Base-by-base conservation (phyloP, 2,797 vertebrate genomes). In the Melanotaenia pygmaea region DNA sequence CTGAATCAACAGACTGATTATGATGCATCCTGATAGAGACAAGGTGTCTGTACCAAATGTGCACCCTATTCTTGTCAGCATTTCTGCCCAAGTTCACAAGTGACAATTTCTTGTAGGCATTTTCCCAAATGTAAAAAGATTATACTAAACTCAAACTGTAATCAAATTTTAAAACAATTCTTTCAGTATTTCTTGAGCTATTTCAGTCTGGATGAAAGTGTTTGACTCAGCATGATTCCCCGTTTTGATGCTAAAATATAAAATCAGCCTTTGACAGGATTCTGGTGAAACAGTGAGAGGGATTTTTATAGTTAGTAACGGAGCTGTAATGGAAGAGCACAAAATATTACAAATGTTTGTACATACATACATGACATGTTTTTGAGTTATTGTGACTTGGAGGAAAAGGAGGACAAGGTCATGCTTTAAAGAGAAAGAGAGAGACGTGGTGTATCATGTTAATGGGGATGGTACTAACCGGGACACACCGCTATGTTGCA, bases 401-500 rank as follows among this genome's bases (percentile, higher is more conserved):
- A 20, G 60, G 40, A 73, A 57, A 3, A 60, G 65, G n/a, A 59
- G 53, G 34, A 72, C 0, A 71, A 24, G 34, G 60, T 24, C 38
- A 70, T 74, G 82, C 65, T 35, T 59, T 71, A 34, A 13, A 72
- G 40, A 47, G 35, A 51, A 20, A 76, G 47, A 77, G 20, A 76
- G 14, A 76, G 6, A 50, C 9, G 43, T 64, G 43, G n/a, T 77
- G 76, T 35, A 5, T 77, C 8, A 83, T 83, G 85, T 81, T 76
- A 79, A 90, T 89, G 90, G 80, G 72, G 80, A 91, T 92, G 85
- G 88, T 96, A 97, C 96, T 97, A 95, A 98, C 97, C 96, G 79
- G 94, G 96, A 94, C 97, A 98, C 90, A 93, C 95, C 43, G 93
- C 96, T 91, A 98, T 96, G 94, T 95, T 97, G 96, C 97, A 98